phyloP scores from a whole-genome alignment of 2,888 invertebrate species.

The Sepioteuthis lessoniana region DNA sequence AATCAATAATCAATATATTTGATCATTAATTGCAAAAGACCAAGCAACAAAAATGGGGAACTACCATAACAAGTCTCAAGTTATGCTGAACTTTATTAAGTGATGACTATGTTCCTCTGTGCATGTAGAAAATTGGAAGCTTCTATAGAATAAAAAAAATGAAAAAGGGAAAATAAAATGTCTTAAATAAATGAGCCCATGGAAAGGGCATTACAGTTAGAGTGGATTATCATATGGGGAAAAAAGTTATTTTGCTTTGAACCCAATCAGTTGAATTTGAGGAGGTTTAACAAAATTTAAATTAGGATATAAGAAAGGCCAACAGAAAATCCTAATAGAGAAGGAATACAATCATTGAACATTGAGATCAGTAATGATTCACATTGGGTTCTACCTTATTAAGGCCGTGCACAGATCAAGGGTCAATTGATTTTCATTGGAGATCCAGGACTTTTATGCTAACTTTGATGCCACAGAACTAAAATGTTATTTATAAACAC shows the following conservation, averaged over 20 bases:
- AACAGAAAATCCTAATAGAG: not conserved
- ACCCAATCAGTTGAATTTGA: not conserved
- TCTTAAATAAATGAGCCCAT: not conserved
- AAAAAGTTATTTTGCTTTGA: not conserved
- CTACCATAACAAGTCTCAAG: not conserved
- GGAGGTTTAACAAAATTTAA: not conserved
- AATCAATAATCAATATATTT: conserved; percentile 33
- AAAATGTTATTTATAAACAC: not conserved
- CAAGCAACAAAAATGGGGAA: not conserved
- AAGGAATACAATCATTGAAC: not conserved
- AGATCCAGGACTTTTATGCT: not conserved
- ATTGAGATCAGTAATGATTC: not conserved
- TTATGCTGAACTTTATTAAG: conserved; percentile 18
- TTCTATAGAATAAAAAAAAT: not conserved
- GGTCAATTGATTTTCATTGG: not conserved
- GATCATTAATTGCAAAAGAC: conserved; percentile 33
- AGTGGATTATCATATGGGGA: not conserved
- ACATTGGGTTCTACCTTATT: too few species aligned
- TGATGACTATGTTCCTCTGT: not conserved
- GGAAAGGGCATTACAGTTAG: not conserved
- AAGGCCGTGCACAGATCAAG: not conserved
- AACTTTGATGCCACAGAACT: not conserved
- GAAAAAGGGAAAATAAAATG: not conserved
- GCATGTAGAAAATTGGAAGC: not conserved
- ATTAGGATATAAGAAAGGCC: not conserved